Percentiles rank a stretch among this genome's conserved stretches.
phyloP scores from a whole-genome alignment of 1,140 invertebrate genomes.

The Diprion similis region DNA sequence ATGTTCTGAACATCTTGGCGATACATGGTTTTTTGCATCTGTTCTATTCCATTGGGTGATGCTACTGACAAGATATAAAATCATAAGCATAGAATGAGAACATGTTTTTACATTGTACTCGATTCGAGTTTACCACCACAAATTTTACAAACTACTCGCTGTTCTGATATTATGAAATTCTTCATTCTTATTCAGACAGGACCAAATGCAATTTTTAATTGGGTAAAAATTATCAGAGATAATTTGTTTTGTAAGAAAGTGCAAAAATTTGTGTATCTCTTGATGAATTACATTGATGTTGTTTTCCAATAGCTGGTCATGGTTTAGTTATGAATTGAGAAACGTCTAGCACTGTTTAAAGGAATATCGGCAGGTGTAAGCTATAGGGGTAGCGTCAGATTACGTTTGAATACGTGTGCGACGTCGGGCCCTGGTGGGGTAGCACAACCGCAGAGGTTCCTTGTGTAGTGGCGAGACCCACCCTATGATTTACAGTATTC shows the following conservation, averaged over 20 bases:
- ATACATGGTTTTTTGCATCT: background rate
- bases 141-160: too few species aligned
- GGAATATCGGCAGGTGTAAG: conserved; percentile 45
- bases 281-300: background rate
- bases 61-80: too few species aligned
- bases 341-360: conserved; percentile 40
- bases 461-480: conserved; percentile 61
- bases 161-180: too few species aligned
- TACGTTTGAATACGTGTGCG: conserved; percentile 50
- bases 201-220: too few species aligned
- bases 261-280: background rate
- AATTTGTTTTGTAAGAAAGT: too few species aligned
- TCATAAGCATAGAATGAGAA: too few species aligned
- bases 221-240: too few species aligned
- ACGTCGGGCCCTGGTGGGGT: conserved; percentile 61
- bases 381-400: conserved; percentile 55
- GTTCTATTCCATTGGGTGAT: too few species aligned
- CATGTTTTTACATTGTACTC: too few species aligned
- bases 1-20: conserved; percentile 25
- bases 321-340: conserved; percentile 50
- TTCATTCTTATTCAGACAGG: too few species aligned
- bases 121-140: too few species aligned
- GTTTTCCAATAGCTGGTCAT: background rate
- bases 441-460: conserved; percentile 62
- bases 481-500: conserved; percentile 59